Conservation (phyloP, 2,113 vertebrate species). For the Erpornis zantholeuca region DNA sequence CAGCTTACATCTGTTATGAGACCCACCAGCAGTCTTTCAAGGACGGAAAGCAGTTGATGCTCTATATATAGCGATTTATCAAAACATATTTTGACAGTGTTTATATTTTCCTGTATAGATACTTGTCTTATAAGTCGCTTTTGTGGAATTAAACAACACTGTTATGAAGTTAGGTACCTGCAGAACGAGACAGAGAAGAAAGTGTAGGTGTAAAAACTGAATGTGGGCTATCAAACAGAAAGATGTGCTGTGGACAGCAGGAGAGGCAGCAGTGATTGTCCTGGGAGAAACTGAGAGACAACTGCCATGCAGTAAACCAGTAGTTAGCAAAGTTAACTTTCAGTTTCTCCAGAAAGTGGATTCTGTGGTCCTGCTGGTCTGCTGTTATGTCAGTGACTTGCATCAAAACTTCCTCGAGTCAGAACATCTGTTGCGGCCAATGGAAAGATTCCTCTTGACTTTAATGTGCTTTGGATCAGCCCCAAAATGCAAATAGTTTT, state of each 20-base stretch:
- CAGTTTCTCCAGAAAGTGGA: background rate
- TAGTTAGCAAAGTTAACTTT: background rate
- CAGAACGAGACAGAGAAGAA: background rate
- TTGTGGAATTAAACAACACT: background rate
- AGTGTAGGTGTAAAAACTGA: background rate
- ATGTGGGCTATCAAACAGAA: background rate
- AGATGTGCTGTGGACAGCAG: background rate
- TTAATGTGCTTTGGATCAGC: conserved; percentile 54
- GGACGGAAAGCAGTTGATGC: background rate
- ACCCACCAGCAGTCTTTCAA: background rate
- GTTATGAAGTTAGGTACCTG: background rate
- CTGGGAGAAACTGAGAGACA: background rate
- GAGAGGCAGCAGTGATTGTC: background rate
- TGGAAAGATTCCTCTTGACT: conserved; percentile 38
- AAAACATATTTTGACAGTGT: background rate
- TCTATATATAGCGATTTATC: background rate
- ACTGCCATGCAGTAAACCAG: background rate
- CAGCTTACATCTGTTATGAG: background rate
- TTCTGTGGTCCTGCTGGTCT: conserved; percentile 32
- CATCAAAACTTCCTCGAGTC: conserved; percentile 43
- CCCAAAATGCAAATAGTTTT: conserved; percentile 59
- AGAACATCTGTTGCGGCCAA: conserved; percentile 49
- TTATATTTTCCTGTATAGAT: background rate
- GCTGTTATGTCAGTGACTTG: conserved; percentile 34
- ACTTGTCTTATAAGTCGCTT: background rate